Evolutionary conservation across 2,888 invertebrate genomes (phyloP), one percentile per base, ranked within the genome.

Genomic region (Plagodis pulveraria): DNA sequence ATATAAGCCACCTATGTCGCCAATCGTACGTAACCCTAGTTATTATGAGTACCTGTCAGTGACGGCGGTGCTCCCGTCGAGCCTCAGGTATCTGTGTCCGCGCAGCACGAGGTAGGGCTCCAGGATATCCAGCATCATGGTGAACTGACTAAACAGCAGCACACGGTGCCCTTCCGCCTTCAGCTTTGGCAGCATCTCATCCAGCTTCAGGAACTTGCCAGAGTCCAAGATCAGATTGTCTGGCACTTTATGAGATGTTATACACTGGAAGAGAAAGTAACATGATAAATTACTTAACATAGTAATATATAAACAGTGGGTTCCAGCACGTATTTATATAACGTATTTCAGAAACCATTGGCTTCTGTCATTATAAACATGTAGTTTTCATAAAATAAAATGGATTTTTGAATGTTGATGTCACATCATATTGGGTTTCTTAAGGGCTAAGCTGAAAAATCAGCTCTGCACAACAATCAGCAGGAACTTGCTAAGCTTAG

Each of bases 101-200:
- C 96, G 94, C 54, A 96, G 91, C n/a, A 93, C 90, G 72, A 99
- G 91, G 91, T 97, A 99, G 47, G 96, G 96, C 87, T 99, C 98
- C 71, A 99, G 87, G 67, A 99, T 94, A 87, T 99, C 98, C 81
- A 99, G 93, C 94, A 99, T 95, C 94, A 98, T 98, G 38, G 97
- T 97, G 90, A 99, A 99, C 93, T 99, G 99, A 82, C 98, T 98
- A 93, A 99, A 99, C 69, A 99, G 94, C 60, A 99, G 92, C 65
- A 98, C 97, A 11, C 98, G 94, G 83, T 97, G 97, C 0, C 96
- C 96, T 0, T 94, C 95, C 6, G 87, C 86, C 81, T 97, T 95
- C 63, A 98, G 89, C 58, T 94, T 90, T 0, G 96, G 96, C 61
- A 99, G 86, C 76, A 98, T 86, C 68, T 93, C 92, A 80, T 98